Base-by-base conservation (phyloP, 2,113 vertebrate species). In the Marmota flaviventris region DNA sequence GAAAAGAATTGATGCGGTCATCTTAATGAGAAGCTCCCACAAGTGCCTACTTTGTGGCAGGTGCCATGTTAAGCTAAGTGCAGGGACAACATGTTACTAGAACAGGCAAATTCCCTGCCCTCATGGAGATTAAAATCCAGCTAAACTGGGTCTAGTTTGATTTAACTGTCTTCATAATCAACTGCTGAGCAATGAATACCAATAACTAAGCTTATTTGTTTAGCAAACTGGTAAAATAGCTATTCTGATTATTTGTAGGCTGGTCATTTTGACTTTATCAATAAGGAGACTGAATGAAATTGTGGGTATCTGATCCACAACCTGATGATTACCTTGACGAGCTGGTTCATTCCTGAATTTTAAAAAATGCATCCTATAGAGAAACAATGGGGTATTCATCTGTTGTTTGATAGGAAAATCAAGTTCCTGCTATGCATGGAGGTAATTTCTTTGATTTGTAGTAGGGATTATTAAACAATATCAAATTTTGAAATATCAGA, bases 221-320 rank as follows among this genome's bases (percentile, higher is more conserved):
- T 51, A 77, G 73, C 53, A 81, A 88, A 72, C 9, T 4, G n/a
- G 12, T 17, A 85, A 45, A 88, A 45, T 1, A 39, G 16, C 67
- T 85, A 1, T 56, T 94, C 14, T 37, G 48, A 22, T 65, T 6
- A 34, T n/a, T 32, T 91, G 39, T 48, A 4, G 79, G 63, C 65
- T 92, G 6, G n/a, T 58, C 58, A 45, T 93, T 77, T 72, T 94
- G 37, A 45, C 70, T 87, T 84, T 76, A 73, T 88, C 45, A 58
- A 16, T 82, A 78, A 48, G 34, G 25, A 83, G 25, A 81, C 1
- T 69, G 45, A 65, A n/a, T 76, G 56, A 67, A 79, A 63, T 20
- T 45, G 9, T 61, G 53, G 24, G n/a, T 81, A 16, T 93, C n/a
- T 89, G 25, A 75, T 70, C 48, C 29, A 32, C 61, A 72, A 10